These are phyloP conservation scores for Dysidea cf. avara DNA, from an alignment of 37 sponge, comb jelly and placozoan species.

Conservation along the genomic window DNA sequence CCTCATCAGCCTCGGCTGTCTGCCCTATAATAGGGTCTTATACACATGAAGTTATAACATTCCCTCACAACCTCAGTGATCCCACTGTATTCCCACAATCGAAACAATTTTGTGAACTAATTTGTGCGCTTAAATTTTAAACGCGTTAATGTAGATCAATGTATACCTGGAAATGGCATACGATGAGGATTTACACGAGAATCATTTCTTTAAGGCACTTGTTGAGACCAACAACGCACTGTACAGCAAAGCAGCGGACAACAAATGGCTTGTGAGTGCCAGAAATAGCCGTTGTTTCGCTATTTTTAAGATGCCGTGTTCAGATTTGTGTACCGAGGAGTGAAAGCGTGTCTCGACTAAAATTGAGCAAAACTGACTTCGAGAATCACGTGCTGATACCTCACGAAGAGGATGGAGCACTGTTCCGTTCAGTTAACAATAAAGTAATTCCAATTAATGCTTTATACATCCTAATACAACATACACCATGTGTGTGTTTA, in stretches of 20 bases:
- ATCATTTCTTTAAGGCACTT: conserved; percentile 87
- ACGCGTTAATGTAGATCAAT: no score
- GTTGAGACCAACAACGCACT: conserved; percentile 49
- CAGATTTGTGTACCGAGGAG: conserved; percentile 77
- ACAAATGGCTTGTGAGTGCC: conserved; percentile 75
- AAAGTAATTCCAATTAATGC: neutral
- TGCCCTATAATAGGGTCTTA: no score
- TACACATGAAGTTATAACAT: no score
- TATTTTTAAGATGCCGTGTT: neutral
- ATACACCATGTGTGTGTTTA: conserved; percentile 14
- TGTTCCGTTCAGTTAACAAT: neutral
- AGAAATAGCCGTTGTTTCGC: neutral
- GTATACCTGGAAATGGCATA: conserved; percentile 60
- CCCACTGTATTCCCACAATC: no score
- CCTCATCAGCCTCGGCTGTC: no score
- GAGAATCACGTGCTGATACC: conserved; percentile 74
- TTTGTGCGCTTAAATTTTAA: no score
- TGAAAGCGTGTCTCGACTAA: conserved; percentile 57
- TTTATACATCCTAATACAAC: neutral
- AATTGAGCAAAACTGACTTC: conserved; percentile 53
- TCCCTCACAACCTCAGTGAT: no score
- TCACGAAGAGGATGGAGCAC: neutral
- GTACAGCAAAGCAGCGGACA: conserved; percentile 64
- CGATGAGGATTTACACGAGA: conserved; percentile 94
- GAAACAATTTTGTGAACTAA: no score